Evolutionary conservation across 1,140 invertebrate genomes (phyloP).

Genomic region (Anastrepha ludens): DNA sequence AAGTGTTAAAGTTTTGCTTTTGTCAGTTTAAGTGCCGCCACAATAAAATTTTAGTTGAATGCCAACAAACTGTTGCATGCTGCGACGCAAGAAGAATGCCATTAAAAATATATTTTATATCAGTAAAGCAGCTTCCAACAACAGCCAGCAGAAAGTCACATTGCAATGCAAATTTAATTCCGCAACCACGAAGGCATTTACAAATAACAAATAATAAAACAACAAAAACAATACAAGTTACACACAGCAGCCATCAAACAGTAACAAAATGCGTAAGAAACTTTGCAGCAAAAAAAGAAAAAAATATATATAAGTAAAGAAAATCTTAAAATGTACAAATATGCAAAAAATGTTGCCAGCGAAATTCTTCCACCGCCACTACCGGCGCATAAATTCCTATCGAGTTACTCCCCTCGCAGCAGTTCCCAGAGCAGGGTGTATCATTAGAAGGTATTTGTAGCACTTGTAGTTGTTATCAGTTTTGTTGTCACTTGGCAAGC

Average conservation of each 20-base stretch:
- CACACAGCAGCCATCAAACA: background rate
- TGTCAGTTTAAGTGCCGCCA: background rate
- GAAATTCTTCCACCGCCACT: constrained; percentile 5
- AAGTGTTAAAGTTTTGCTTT: background rate
- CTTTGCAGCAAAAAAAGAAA: background rate
- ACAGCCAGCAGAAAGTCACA: background rate
- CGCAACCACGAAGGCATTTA: background rate
- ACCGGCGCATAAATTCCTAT: background rate
- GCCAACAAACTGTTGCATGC: constrained; percentile 21
- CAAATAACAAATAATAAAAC: constrained; percentile 31
- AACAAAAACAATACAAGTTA: background rate
- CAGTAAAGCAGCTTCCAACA: background rate
- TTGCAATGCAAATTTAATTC: constrained; percentile 48
- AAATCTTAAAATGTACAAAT: background rate
- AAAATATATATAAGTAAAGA: too few species aligned
- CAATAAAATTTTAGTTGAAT: constrained; percentile 18
- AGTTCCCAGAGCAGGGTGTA: background rate
- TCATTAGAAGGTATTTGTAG: background rate
- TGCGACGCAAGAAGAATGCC: background rate
- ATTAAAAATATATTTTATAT: background rate
- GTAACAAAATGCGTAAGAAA: background rate
- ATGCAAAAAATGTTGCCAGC: constrained; percentile 20
- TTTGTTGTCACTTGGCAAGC: background rate
- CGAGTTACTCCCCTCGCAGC: too few species aligned
- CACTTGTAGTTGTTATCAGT: constrained; percentile 5